A percentile compares a stretch with the other conserved stretches of the same genome.
These are phyloP conservation scores for Octonoba sinensis DNA, from an alignment of 2,888 invertebrate species.

Conservation along the genomic window DNA sequence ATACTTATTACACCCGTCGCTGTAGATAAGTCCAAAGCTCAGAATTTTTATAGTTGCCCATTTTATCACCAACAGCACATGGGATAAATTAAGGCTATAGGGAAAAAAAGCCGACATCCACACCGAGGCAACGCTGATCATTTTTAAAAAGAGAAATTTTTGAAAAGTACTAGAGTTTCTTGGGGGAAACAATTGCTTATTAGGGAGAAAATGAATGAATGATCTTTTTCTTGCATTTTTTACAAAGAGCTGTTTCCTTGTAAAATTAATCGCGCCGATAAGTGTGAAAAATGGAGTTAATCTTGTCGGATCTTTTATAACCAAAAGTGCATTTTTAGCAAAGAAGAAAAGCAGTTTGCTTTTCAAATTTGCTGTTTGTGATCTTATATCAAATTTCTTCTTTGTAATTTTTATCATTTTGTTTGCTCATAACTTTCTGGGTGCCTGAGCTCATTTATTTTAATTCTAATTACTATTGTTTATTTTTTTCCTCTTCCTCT, in stretches of 20 bases:
- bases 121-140: conserved; percentile 12
- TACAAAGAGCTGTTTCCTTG: conserved; percentile 8
- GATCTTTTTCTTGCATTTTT: conserved; percentile 19
- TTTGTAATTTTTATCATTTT: no score
- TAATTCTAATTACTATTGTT: no score
- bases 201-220: conserved; percentile 32
- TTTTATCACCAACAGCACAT: conserved; percentile 52
- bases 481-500: no score
- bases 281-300: conserved; percentile 38
- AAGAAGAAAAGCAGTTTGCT: no score
- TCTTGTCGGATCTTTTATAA: no score
- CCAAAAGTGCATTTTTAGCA: no score
- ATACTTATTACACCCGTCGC: neutral
- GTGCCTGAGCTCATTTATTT: no score
- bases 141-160: conserved; percentile 23
- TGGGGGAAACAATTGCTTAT: conserved; percentile 38
- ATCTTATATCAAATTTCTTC: no score
- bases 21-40: neutral
- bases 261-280: conserved; percentile 47
- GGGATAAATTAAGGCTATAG: conserved; percentile 40
- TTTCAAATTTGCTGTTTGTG: no score
- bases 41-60: conserved; percentile 36
- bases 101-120: conserved; percentile 6
- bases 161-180: conserved; percentile 34
- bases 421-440: no score